Conservation (phyloP, 2,888 invertebrate species). For the Lithophane leautieri region DNA sequence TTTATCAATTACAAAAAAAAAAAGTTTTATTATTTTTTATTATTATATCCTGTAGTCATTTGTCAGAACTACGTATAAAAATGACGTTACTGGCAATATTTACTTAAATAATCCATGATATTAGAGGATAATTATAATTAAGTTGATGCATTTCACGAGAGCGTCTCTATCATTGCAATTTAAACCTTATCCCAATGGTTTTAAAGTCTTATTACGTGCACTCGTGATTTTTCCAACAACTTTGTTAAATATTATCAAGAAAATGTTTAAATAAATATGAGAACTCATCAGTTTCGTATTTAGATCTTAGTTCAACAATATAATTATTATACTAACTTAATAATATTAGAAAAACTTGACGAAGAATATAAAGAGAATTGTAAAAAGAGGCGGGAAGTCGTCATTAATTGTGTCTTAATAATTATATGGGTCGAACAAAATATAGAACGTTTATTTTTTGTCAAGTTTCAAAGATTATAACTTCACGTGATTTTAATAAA, state of each 20-base stretch:
- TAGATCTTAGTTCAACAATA: conserved; percentile 40
- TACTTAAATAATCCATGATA: conserved; percentile 25
- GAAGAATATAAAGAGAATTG: conserved; percentile 22
- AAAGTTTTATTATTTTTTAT: not conserved
- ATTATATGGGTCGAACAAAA: conserved; percentile 48
- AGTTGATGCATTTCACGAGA: not conserved
- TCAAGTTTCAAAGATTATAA: conserved; percentile 54
- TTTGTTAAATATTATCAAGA: conserved; percentile 1
- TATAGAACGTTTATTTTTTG: conserved; percentile 41
- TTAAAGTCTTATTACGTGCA: not conserved
- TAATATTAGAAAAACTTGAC: conserved; percentile 43
- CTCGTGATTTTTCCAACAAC: not conserved
- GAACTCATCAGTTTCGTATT: conserved; percentile 31
- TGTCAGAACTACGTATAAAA: conserved; percentile 10
- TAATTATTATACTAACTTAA: conserved; percentile 36
- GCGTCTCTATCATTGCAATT: not conserved
- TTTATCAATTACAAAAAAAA: not conserved
- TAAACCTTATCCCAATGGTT: not conserved
- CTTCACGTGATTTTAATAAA: conserved; percentile 61
- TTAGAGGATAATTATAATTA: not conserved
- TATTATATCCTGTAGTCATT: not conserved
- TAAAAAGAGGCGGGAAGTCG: not conserved
- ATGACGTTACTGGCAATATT: conserved; percentile 11
- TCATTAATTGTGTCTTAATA: conserved; percentile 38
- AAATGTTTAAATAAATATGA: conserved; percentile 10